A percentile compares a stretch with the other conserved stretches of the same genome.
Evolutionary conservation across 2,888 invertebrate genomes (phyloP).

Genomic region (Acanthopleura granulata): DNA sequence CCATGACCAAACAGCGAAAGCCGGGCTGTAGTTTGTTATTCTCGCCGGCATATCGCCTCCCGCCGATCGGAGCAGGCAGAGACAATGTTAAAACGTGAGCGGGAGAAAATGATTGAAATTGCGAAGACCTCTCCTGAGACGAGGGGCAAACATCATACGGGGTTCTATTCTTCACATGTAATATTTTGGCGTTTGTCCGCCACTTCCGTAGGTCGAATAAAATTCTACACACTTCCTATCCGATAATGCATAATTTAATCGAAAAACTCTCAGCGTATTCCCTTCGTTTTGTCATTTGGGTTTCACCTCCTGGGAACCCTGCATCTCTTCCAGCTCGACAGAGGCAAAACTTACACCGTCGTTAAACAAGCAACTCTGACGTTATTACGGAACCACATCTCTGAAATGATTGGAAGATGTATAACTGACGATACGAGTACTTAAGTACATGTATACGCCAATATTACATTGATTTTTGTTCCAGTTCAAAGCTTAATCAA

Average conservation of each 20-base stretch:
- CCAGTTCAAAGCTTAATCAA: no score
- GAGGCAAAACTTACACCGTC: no score
- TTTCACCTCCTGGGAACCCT: no score
- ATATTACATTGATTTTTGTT: no score
- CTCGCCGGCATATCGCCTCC: background rate
- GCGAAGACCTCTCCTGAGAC: background rate
- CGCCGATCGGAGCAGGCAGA: background rate
- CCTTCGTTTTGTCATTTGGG: no score
- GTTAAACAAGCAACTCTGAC: no score
- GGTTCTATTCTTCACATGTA: background rate
- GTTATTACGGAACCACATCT: no score
- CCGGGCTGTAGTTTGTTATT: background rate
- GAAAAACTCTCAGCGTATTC: no score
- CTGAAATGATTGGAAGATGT: no score
- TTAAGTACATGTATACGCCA: no score
- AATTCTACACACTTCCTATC: background rate
- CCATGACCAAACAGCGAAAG: background rate
- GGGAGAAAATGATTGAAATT: background rate
- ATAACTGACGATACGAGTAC: no score
- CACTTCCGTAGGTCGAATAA: background rate
- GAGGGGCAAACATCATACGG: background rate
- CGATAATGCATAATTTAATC: background rate
- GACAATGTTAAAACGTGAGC: conserved; percentile 5
- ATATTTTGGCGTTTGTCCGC: background rate
- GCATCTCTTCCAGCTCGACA: no score